Percentiles rank a stretch among this genome's conserved stretches.
These are phyloP conservation scores for Drosophila kikkawai DNA, from an alignment of 1,140 invertebrate genomes.

Conservation along the genomic window DNA sequence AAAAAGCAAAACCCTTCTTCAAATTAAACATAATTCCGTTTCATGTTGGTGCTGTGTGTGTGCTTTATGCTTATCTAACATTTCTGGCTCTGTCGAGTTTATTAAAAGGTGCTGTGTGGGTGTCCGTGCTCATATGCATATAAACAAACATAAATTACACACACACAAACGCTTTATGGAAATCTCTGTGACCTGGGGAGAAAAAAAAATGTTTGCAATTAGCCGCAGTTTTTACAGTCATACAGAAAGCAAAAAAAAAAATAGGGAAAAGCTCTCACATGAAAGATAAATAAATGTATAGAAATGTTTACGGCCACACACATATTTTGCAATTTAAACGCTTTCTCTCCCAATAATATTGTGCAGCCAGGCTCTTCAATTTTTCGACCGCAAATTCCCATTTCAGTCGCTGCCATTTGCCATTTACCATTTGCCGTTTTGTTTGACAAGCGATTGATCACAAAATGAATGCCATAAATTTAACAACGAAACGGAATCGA, in stretches of 20 bases:
- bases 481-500: conserved; percentile 12
- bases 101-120: conserved; percentile 53
- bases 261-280: conserved; percentile 1
- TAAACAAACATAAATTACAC: conserved; percentile 80
- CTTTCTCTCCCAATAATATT: conserved; percentile 32
- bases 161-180: conserved; percentile 54
- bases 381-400: conserved; percentile 75
- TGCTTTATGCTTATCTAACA: conserved; percentile 45
- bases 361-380: conserved; percentile 28
- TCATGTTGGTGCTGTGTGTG: background rate
- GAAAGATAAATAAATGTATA: conserved; percentile 49
- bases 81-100: conserved; percentile 60
- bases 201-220: conserved; percentile 63
- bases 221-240: conserved; percentile 68
- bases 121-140: conserved; percentile 74
- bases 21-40: conserved; percentile 45
- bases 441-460: conserved; percentile 74
- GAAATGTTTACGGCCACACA: conserved; percentile 20
- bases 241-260: background rate
- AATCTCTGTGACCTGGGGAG: conserved; percentile 61
- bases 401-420: conserved; percentile 55
- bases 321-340: conserved; percentile 46
- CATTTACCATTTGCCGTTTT: conserved; percentile 43
- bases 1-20: conserved; percentile 16
- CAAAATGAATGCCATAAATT: conserved; percentile 77